Evolutionary conservation across 1,140 invertebrate species (phyloP), one percentile per base, ranked within the genome.

Genomic region (Oryctes rhinoceros): DNA sequence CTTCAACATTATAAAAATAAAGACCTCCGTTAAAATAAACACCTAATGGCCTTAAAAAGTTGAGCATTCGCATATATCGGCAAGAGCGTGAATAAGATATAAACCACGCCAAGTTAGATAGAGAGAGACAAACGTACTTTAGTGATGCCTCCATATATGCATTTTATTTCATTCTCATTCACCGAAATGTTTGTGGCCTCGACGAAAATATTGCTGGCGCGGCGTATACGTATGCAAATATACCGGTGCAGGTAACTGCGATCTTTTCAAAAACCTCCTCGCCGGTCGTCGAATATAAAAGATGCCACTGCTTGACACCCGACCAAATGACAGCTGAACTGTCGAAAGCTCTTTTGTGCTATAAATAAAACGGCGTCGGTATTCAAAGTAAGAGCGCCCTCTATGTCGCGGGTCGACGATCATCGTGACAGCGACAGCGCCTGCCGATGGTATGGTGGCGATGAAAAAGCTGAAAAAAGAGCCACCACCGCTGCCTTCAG

Each of bases 341-440:
- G 53, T 59, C 53, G 53, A 18, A 4, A 18, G 13, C 18, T 6
- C 53, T 18, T 59, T 59, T 59, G 53, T 59, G 53, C 53, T n/a
- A 15, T 18, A 59, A 59, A 59, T 18, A 18, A 30, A 30, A 59
- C n/a, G 53, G 13, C 53, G 15, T 59, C 53, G 53, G 53, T n/a
- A 59, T 59, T 59, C 53, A 59, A 59, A 59, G 53, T 6, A 18
- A 18, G 15, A 59, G 53, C 53, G 53, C 15, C 53, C n/a, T 53
- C 49, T 18, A 53, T 53, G 49, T 15, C 49, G 49, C 49, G 18
- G 3, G 53, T 4, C n/a, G 53, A 59, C 18, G 53, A 59, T 15
- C n/a, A 59, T 59, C 15, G 53, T 59, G 53, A 59, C 53, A 59
- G 53, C 53, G 53, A 59, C 15, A 18, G 53, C 53, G 15, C 53